Percentiles rank a stretch among this genome's conserved stretches.
These are phyloP conservation scores for Nesoenas mayeri DNA, from an alignment of 2,113 vertebrate species.

Conservation along the genomic window DNA sequence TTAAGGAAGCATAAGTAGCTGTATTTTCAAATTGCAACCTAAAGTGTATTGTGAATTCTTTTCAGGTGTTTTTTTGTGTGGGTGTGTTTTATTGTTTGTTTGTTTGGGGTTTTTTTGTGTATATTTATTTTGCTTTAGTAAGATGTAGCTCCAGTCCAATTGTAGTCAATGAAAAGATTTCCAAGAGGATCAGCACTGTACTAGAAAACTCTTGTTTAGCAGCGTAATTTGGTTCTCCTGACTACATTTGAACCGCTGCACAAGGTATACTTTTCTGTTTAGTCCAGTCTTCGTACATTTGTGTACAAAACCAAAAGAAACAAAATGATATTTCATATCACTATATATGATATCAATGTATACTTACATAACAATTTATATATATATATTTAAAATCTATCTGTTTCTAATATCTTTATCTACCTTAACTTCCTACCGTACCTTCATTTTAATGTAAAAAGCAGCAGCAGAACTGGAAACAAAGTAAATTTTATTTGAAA, in stretches of 20 bases:
- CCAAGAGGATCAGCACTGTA: neutral
- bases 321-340: neutral
- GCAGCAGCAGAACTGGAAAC: neutral
- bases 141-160: neutral
- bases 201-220: neutral
- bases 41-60: neutral
- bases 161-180: neutral
- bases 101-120: too few species aligned
- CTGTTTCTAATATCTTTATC: neutral
- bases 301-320: neutral
- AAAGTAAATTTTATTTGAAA: neutral
- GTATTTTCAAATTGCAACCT: neutral
- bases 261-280: neutral
- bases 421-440: neutral
- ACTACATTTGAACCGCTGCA: neutral
- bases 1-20: neutral
- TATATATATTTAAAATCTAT: neutral
- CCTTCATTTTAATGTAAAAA: neutral
- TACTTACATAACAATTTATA: neutral
- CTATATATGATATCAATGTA: accelerated
- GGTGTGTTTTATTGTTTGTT: too few species aligned
- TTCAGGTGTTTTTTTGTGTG: neutral
- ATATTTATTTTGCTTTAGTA: neutral
- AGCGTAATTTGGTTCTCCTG: neutral
- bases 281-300: neutral